Base-by-base conservation (phyloP, 1,140 invertebrate species). In the Cherax quadricarinatus region DNA sequence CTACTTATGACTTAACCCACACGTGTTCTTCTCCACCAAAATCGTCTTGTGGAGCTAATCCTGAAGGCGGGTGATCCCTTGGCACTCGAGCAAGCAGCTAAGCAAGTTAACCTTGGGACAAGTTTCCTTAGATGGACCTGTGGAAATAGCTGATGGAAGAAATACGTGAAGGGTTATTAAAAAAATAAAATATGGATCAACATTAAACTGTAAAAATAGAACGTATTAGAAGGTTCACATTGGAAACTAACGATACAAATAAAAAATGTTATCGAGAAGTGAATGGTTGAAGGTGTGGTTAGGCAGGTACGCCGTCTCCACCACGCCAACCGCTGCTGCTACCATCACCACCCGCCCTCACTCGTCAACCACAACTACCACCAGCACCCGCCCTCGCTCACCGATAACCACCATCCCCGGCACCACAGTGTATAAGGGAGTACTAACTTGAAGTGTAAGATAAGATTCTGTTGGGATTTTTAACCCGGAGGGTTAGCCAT, bases 91-190 rank as follows among this genome's bases (percentile, higher is more conserved):
- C 51, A 12, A 51, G 41, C 60, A 5, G 49, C 51, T 4, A 6
- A 79, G 86, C 73, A 30, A 48, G 86, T 88, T 79, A 30, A 88
- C 86, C 86, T 88, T 88, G 51, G 51, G 80, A 79, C 86, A 79
- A 57, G 86, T 80, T 57, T 79, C 86, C 86, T 88, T 88, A 88
- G 70, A 78, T 51, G 70, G 86, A 53, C 86, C 24, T 5, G 24
- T 24, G 81, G 81, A 60, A 51, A 83, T 83, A 57, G 81, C 81
- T 21, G 81, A 83, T 83, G 51, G 81, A 83, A 83, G 81, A 83
- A 57, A 83, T 83, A 83, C 41, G 14, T 30, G 51, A 75, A 7
- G 49, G 18, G n/a, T 53, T 53, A 57, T 82, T 53, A 9, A 14
- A 4, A 82, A 51, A 24, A 57, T 9, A 30, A 24, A 9, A 7